Conservation (phyloP, 37 sponge, comb jelly and placozoan genomes). For the Cliona cf. orientalis region DNA sequence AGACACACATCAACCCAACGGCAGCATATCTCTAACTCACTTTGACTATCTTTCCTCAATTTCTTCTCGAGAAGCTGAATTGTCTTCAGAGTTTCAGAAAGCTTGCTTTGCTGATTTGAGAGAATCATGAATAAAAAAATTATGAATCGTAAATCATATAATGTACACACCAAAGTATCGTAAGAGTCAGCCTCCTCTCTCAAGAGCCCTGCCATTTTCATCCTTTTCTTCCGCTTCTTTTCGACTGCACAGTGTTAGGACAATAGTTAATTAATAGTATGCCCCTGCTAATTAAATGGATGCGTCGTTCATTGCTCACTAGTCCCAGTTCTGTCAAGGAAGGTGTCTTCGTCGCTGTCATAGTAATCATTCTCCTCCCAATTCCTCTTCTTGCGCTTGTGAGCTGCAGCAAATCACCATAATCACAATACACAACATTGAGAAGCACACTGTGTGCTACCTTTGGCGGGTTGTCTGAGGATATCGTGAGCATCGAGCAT, state of each 20-base stretch:
- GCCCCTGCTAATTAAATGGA: not conserved
- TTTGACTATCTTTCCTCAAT: not conserved
- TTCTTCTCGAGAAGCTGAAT: too few relatives aligned
- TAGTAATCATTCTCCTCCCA: slow-evolving; percentile 95
- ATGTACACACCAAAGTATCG: slow-evolving; percentile 68
- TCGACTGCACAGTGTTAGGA: slow-evolving; percentile 55
- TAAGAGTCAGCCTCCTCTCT: slow-evolving; percentile 70
- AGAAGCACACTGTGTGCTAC: too few relatives aligned
- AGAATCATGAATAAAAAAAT: not conserved
- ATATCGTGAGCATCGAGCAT: slow-evolving; percentile 85
- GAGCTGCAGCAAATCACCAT: slow-evolving; percentile 36
- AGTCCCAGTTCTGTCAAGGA: slow-evolving; percentile 95
- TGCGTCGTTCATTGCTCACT: slow-evolving; percentile 19
- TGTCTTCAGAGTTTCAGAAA: too few relatives aligned
- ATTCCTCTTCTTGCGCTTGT: slow-evolving; percentile 48
- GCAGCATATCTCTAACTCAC: not conserved
- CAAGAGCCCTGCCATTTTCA: slow-evolving; percentile 74
- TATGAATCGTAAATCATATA: not conserved
- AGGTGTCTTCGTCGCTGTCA: slow-evolving; percentile 97
- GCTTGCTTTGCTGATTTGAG: not conserved
- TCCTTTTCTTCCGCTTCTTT: slow-evolving; percentile 77
- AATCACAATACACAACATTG: not conserved
- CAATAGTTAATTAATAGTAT: not conserved
- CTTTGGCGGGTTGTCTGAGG: slow-evolving; percentile 55
- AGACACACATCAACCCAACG: not conserved